phyloP scores from a whole-genome alignment of 2,888 invertebrate genomes.

The Pristionchus arcanus region DNA sequence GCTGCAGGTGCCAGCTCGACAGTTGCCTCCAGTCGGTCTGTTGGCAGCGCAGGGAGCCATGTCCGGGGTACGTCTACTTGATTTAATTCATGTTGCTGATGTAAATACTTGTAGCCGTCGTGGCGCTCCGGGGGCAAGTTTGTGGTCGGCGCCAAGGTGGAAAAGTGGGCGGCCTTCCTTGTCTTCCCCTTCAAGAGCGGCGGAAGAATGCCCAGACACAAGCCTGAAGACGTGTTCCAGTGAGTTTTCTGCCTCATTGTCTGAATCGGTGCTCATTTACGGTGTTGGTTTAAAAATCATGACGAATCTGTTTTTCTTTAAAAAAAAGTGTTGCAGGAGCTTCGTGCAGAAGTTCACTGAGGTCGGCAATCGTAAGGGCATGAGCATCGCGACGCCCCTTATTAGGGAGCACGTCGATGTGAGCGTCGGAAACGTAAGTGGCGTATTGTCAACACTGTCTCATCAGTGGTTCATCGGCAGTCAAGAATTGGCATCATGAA shows the following conservation, averaged over 20 bases:
- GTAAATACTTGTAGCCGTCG: neutral
- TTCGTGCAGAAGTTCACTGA: neutral
- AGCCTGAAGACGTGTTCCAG: neutral
- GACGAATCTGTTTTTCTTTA: no score
- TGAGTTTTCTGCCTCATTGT: neutral
- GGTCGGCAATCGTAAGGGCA: constrained; percentile 4
- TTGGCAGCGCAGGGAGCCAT: constrained; percentile 1
- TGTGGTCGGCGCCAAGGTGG: constrained; percentile 6
- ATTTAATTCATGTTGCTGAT: neutral
- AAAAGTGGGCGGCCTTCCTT: constrained; percentile 47
- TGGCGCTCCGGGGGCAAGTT: constrained; percentile 41
- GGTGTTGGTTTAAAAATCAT: no score
- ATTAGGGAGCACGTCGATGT: neutral
- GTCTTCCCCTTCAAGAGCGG: neutral
- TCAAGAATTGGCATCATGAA: no score
- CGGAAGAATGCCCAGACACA: neutral
- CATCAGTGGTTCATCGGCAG: neutral
- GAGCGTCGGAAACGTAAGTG: neutral
- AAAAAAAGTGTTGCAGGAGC: neutral
- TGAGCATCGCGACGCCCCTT: constrained; percentile 8
- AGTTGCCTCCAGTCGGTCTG: neutral
- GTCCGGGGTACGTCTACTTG: constrained; percentile 17
- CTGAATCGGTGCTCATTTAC: neutral
- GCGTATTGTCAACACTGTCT: no score
- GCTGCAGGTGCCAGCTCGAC: neutral